Evolutionary conservation across 2,113 vertebrate species (phyloP).

Genomic region (Kobus ellipsiprymnus): DNA sequence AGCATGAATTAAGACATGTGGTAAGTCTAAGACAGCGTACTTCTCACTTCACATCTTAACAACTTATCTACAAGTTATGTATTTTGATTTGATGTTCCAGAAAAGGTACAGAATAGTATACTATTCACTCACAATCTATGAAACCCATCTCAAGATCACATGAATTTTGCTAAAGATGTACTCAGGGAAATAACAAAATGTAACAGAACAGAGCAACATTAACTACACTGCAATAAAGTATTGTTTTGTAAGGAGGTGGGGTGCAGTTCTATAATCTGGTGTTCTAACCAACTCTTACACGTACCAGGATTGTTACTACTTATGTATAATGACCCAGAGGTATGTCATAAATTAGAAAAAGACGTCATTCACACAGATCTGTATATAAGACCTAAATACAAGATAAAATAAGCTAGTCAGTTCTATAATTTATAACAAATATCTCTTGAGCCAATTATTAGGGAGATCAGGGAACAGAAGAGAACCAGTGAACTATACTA

Average conservation of each 20-base stretch:
- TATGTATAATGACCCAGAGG: background rate
- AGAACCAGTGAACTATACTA: background rate
- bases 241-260: background rate
- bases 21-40: background rate
- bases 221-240: background rate
- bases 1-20: background rate
- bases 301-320: background rate
- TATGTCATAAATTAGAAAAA: background rate
- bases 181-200: background rate
- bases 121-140: background rate
- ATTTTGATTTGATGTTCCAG: conserved; percentile 20
- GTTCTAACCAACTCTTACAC: background rate
- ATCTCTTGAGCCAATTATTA: background rate
- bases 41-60: background rate
- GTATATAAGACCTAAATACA: background rate
- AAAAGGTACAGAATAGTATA: background rate
- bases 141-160: background rate
- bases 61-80: background rate
- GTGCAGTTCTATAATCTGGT: background rate
- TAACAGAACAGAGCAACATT: background rate
- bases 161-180: background rate
- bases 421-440: background rate
- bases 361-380: background rate
- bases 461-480: background rate
- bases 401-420: background rate